Conservation (phyloP, 2,797 vertebrate genomes). For the Austrolebias charrua region DNA sequence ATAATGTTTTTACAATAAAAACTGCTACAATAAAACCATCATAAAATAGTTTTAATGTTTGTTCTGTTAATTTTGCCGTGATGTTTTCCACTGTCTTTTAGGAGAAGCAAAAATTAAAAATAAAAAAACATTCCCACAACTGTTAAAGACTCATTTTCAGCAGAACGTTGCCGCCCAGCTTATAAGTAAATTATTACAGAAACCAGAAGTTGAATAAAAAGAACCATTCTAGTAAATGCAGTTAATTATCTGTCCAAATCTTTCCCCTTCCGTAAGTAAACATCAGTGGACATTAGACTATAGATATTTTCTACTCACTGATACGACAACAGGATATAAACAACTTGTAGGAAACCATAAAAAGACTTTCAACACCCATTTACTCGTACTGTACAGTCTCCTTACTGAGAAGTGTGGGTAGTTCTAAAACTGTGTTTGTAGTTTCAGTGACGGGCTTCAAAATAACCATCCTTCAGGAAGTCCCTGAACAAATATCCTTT, state of each 20-base stretch:
- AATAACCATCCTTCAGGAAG: neutral
- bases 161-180: neutral
- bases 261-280: neutral
- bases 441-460: too few relatives aligned
- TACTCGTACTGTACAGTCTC: neutral
- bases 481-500: neutral
- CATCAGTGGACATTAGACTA: neutral
- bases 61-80: too few relatives aligned
- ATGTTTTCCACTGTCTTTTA: too few relatives aligned
- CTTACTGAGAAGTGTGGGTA: too few relatives aligned
- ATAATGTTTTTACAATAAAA: too few relatives aligned
- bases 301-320: neutral
- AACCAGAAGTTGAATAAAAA: neutral
- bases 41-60: too few relatives aligned
- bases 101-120: too few relatives aligned
- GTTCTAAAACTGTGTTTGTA: too few relatives aligned
- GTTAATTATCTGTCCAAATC: neutral
- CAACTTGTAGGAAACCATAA: neutral
- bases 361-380: neutral
- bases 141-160: neutral
- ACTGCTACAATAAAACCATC: too few relatives aligned
- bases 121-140: too few relatives aligned
- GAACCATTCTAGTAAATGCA: neutral
- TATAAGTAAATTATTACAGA: neutral
- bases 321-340: too few relatives aligned